Conservation (phyloP, 2,888 invertebrate genomes). For the Lampropteryx suffumata region DNA sequence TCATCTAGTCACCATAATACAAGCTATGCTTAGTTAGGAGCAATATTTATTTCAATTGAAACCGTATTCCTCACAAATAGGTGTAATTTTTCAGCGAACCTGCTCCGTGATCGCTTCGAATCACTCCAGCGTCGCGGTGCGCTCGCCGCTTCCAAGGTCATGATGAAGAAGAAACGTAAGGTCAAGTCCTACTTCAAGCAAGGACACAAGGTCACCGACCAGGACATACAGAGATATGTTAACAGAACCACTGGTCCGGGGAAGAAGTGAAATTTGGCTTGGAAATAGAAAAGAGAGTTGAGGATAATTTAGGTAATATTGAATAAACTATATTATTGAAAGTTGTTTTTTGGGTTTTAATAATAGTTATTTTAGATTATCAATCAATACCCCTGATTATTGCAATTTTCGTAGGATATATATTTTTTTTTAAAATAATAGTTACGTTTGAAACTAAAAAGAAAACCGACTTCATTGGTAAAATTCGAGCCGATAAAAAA, state of each 20-base stretch:
- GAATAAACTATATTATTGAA: conserved; percentile 11
- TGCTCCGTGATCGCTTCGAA: conserved; percentile 92
- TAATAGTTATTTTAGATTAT: too few relatives aligned
- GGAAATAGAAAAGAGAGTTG: not conserved
- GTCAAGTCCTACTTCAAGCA: conserved; percentile 88
- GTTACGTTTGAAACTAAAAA: too few relatives aligned
- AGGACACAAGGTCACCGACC: conserved; percentile 79
- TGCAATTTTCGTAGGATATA: too few relatives aligned
- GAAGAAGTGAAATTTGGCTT: conserved; percentile 28
- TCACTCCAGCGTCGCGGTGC: conserved; percentile 95
- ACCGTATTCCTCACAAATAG: not conserved
- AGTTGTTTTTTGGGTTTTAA: not conserved
- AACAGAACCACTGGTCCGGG: conserved; percentile 37
- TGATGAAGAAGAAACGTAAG: conserved; percentile 86
- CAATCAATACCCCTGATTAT: too few relatives aligned
- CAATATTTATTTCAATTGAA: too few relatives aligned
- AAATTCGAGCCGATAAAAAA: too few relatives aligned
- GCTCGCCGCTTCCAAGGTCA: conserved; percentile 88
- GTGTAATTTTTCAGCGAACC: conserved; percentile 77
- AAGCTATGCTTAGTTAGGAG: too few relatives aligned
- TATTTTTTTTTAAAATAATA: too few relatives aligned
- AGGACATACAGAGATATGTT: conserved; percentile 67
- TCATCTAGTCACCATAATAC: too few relatives aligned
- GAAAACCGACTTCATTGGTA: too few relatives aligned
- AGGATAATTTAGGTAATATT: conserved; percentile 8